Percentiles rank a stretch among this genome's conserved stretches.
Evolutionary conservation across 2,113 vertebrate genomes (phyloP).

Genomic region (Neolamprologus variostigma): DNA sequence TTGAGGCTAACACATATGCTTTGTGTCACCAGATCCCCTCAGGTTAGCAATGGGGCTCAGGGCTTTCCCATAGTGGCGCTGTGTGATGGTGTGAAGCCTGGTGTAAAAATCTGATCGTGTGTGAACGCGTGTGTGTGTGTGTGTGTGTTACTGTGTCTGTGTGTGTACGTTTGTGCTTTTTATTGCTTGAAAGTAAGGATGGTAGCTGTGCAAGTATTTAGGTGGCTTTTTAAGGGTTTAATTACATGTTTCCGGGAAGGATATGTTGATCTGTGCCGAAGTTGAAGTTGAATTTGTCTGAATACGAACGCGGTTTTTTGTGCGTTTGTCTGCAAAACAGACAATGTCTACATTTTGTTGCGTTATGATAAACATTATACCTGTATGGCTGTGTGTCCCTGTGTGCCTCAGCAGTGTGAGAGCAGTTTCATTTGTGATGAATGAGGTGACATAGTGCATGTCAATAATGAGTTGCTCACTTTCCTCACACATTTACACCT

Average conservation of each 20-base stretch:
- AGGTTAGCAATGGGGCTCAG: constrained; percentile 28
- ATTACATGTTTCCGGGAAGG: neutral
- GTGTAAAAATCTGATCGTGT: neutral
- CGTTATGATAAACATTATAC: neutral
- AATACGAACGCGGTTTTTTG: fast-evolving
- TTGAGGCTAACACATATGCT: constrained; percentile 47
- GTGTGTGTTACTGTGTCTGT: neutral
- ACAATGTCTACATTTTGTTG: neutral
- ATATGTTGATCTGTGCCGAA: neutral
- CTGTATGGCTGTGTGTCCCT: neutral
- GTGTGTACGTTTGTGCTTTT: neutral
- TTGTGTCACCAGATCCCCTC: constrained; percentile 40
- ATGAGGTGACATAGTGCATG: constrained; percentile 26
- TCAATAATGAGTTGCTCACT: constrained; percentile 29
- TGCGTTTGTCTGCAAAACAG: neutral
- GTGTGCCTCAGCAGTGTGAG: neutral
- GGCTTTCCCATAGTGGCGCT: neutral
- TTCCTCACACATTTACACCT: neutral
- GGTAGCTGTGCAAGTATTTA: neutral
- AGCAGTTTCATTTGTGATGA: constrained; percentile 18
- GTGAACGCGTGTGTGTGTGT: fast-evolving
- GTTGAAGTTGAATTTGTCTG: neutral
- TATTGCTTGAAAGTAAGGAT: neutral
- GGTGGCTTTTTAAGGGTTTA: neutral
- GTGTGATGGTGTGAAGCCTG: constrained; percentile 32